Evolutionary conservation across 1,140 invertebrate genomes (phyloP).

Genomic region (Aphidius ervi): DNA sequence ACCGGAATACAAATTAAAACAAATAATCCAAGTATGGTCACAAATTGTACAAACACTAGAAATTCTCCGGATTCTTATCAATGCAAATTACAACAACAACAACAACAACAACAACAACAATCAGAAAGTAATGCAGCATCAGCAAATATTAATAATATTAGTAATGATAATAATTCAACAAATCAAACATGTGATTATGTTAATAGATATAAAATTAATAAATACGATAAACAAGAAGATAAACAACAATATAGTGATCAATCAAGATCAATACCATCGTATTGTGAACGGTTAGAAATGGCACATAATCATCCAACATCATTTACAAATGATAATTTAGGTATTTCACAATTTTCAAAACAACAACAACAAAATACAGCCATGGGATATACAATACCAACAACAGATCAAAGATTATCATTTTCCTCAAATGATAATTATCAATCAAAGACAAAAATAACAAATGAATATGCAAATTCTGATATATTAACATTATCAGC

Average conservation of each 20-base stretch:
- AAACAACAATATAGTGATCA: conserved; percentile 12
- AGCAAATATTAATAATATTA: too few species aligned
- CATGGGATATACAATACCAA: conserved; percentile 30
- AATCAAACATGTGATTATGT: too few species aligned
- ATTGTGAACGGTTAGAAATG: conserved; percentile 15
- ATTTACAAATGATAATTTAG: neutral
- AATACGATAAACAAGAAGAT: conserved; percentile 6
- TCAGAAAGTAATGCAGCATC: too few species aligned
- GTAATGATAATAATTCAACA: too few species aligned
- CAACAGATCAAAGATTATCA: conserved; percentile 27
- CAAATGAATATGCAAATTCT: conserved; percentile 33
- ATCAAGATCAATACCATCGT: conserved; percentile 17
- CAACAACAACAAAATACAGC: conserved; percentile 22
- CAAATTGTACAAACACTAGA: too few species aligned
- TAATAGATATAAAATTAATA: too few species aligned
- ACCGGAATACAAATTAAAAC: conserved; percentile 31
- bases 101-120: too few species aligned
- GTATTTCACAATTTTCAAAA: conserved; percentile 10
- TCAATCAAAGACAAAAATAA: conserved; percentile 19
- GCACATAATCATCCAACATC: conserved; percentile 1
- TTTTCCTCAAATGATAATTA: conserved; percentile 26
- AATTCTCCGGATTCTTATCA: too few species aligned
- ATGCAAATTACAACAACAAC: too few species aligned
- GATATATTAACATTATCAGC: conserved; percentile 28
- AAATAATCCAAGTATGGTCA: conserved; percentile 8